phyloP scores from a whole-genome alignment of 35 echinoderm and acorn worm genomes.

The Apostichopus parvimensis region DNA sequence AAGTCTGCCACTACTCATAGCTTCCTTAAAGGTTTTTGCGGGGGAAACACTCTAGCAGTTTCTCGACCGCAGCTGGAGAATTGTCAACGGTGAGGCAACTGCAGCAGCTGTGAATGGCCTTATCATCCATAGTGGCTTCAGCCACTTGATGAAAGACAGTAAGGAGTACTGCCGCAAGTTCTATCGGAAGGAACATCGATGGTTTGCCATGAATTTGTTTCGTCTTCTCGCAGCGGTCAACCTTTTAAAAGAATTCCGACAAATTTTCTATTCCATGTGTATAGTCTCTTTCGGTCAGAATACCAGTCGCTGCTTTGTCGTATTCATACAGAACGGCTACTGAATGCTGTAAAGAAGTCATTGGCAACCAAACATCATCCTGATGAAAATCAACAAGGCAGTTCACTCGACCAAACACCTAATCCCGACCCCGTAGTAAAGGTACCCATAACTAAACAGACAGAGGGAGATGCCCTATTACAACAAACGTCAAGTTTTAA shows the following conservation, averaged over 20 bases:
- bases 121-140: not conserved
- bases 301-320: too few relatives aligned
- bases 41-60: conserved; percentile 1
- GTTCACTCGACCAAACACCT: too few relatives aligned
- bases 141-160: not conserved
- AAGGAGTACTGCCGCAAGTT: not conserved
- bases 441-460: not conserved
- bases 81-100: not conserved
- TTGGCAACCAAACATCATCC: too few relatives aligned
- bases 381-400: too few relatives aligned
- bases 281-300: not conserved
- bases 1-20: not conserved
- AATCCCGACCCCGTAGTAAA: too few relatives aligned
- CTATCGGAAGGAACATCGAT: not conserved
- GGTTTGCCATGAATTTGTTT: not conserved
- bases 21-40: conserved; percentile 23
- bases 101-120: not conserved
- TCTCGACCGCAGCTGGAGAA: not conserved
- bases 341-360: too few relatives aligned
- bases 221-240: too few relatives aligned
- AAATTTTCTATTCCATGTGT: too few relatives aligned
- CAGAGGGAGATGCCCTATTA: conserved; percentile 4
- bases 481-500: conserved; percentile 16
- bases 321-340: too few relatives aligned
- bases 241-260: too few relatives aligned